Conservation (phyloP, 2,888 invertebrate species). For the Leptothorax acervorum region DNA sequence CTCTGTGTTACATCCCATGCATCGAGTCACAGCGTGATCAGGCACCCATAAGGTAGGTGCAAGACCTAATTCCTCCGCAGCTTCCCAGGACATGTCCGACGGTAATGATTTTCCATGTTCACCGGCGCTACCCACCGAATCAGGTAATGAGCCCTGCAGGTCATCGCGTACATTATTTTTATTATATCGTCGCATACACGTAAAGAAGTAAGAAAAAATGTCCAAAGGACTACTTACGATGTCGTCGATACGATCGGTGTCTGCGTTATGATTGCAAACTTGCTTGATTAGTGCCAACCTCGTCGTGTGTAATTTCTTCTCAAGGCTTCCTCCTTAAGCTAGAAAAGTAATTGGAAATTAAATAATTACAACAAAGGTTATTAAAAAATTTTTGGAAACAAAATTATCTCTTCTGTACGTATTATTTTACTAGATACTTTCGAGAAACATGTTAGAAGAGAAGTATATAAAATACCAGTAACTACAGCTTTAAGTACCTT, state of each 20-base stretch:
- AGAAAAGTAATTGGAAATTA: constrained; percentile 63
- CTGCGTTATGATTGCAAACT: constrained; percentile 89
- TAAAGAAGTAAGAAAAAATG: neutral
- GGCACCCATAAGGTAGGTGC: constrained; percentile 94
- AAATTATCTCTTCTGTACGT: neutral
- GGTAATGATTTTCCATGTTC: constrained; percentile 88
- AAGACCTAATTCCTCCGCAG: constrained; percentile 91
- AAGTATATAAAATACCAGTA: neutral
- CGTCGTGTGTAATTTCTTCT: constrained; percentile 92
- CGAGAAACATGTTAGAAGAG: neutral
- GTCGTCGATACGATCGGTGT: constrained; percentile 87
- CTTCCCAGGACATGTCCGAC: constrained; percentile 94
- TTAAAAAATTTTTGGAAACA: neutral
- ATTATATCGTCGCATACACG: neutral
- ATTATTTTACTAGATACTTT: neutral
- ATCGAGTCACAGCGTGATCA: constrained; percentile 95
- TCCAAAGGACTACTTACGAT: constrained; percentile 85
- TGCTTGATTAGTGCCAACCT: constrained; percentile 91
- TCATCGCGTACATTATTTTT: neutral
- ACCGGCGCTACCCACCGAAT: constrained; percentile 87
- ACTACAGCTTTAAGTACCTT: constrained; percentile 87
- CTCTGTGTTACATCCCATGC: constrained; percentile 94
- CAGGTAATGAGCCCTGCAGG: constrained; percentile 87
- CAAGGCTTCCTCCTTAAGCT: constrained; percentile 93
- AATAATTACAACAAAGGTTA: neutral